Evolutionary conservation across 2,888 invertebrate genomes (phyloP).

Genomic region (Endotricha flammealis): DNA sequence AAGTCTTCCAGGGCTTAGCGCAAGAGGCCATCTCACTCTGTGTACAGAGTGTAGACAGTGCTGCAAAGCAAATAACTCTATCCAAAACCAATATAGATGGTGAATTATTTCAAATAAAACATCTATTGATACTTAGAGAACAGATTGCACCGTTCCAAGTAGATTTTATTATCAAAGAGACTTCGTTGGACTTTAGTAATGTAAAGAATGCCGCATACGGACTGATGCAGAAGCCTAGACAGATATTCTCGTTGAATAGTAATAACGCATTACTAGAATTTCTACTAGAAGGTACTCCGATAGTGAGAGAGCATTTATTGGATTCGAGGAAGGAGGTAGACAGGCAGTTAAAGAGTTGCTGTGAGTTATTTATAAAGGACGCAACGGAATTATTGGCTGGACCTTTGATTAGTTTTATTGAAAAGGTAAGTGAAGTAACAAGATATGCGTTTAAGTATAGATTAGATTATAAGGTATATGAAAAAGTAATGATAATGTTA

Average conservation of each 20-base stretch:
- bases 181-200: conserved; percentile 94
- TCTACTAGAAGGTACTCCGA: conserved; percentile 93
- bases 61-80: conserved; percentile 86
- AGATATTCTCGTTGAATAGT: conserved; percentile 90
- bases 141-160: conserved; percentile 99
- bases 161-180: conserved; percentile 95
- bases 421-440: conserved; percentile 80
- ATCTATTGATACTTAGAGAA: conserved; percentile 95
- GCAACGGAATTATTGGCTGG: conserved; percentile 86
- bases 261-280: conserved; percentile 97
- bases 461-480: too few species aligned
- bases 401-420: conserved; percentile 84
- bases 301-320: conserved; percentile 92
- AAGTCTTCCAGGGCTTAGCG: conserved; percentile 97
- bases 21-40: conserved; percentile 97
- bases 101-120: conserved; percentile 98
- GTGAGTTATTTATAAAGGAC: conserved; percentile 91
- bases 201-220: conserved; percentile 91
- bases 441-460: too few species aligned
- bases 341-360: conserved; percentile 91
- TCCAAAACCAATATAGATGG: conserved; percentile 93
- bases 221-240: conserved; percentile 85
- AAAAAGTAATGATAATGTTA: too few species aligned
- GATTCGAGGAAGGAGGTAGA: conserved; percentile 99
- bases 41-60: conserved; percentile 91